A percentile compares a stretch with the other conserved stretches of the same genome.
These are phyloP conservation scores for Diplodus puntazzo DNA, from an alignment of 2,797 vertebrate genomes.

Conservation along the genomic window DNA sequence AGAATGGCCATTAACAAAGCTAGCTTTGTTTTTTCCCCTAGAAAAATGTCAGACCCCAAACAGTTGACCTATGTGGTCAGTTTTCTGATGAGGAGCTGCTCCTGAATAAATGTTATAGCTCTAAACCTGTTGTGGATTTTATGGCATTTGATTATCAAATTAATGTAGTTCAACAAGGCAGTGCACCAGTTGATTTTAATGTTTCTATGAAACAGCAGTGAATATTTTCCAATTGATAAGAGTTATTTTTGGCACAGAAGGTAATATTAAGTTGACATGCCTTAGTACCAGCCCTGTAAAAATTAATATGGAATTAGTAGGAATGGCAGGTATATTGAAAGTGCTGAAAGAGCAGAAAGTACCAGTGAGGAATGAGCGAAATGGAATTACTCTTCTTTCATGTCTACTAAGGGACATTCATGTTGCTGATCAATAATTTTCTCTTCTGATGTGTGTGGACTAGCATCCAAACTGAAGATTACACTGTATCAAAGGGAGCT, in stretches of 20 bases:
- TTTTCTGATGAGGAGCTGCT: no score
- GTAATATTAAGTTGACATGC: not conserved
- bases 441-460: slow-evolving; percentile 20
- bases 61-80: no score
- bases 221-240: not conserved
- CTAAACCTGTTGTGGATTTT: not conserved
- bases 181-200: not conserved
- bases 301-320: not conserved
- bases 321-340: not conserved
- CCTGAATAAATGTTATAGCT: no score
- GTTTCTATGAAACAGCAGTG: not conserved
- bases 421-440: slow-evolving; percentile 25
- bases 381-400: slow-evolving; percentile 17
- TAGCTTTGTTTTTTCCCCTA: no score
- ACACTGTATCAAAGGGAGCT: slow-evolving; percentile 18
- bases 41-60: no score
- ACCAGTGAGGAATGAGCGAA: slow-evolving; percentile 13
- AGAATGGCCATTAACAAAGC: no score
- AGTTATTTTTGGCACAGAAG: not conserved
- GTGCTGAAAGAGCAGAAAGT: not conserved
- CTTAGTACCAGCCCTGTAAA: not conserved
- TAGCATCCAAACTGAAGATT: slow-evolving; percentile 21
- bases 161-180: not conserved
- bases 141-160: not conserved
- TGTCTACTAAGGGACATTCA: slow-evolving; percentile 53